Evolutionary conservation across 2,797 vertebrate species (phyloP).

Genomic region (Ciconia nigra): DNA sequence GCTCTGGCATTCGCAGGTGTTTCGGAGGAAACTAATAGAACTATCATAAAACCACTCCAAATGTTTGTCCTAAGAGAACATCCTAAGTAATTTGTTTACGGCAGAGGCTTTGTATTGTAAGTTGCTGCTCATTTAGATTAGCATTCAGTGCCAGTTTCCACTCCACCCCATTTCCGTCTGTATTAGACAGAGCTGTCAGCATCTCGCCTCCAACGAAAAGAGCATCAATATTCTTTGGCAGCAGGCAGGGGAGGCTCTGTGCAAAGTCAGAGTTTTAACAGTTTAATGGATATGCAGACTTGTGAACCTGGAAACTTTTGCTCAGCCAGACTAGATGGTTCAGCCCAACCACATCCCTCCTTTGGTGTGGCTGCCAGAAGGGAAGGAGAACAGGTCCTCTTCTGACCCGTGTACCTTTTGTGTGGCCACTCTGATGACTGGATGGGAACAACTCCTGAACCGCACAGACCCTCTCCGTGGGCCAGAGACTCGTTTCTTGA

Average conservation of each 20-base stretch:
- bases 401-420: not conserved
- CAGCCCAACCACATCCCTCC: not conserved
- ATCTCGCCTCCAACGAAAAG: not conserved
- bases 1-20: not conserved
- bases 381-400: not conserved
- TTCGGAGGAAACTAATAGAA: not conserved
- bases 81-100: not conserved
- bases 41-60: not conserved
- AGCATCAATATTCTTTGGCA: constrained; percentile 11
- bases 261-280: not conserved
- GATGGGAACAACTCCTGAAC: not conserved
- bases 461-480: not conserved
- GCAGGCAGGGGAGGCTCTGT: not conserved
- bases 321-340: not conserved
- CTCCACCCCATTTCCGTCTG: not conserved
- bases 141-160: not conserved
- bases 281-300: not conserved
- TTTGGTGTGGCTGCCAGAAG: not conserved
- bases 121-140: not conserved
- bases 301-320: not conserved
- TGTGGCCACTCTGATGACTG: not conserved
- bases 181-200: not conserved
- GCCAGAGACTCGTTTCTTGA: not conserved
- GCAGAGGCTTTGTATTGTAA: not conserved
- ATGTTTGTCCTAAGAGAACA: constrained; percentile 2